Evolutionary conservation across 2,888 invertebrate species (phyloP).

Genomic region (Malthinus flaveolus): DNA sequence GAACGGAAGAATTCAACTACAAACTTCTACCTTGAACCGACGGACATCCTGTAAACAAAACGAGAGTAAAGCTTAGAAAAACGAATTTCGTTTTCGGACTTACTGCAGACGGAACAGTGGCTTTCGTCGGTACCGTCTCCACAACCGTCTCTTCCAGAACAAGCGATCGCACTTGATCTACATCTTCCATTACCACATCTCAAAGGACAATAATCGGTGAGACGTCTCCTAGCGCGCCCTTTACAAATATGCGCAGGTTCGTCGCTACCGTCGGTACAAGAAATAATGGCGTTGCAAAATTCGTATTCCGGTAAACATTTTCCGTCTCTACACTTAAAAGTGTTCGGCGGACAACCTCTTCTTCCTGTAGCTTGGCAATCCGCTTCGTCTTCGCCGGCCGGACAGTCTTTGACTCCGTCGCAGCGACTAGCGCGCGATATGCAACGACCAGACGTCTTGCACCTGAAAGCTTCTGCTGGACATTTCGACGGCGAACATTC

Average conservation of each 20-base stretch:
- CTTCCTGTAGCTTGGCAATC: slow-evolving; percentile 59
- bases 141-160: slow-evolving; percentile 88
- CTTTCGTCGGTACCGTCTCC: slow-evolving; percentile 89
- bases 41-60: slow-evolving; percentile 38
- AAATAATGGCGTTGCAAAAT: slow-evolving; percentile 87
- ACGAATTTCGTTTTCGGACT: slow-evolving; percentile 62
- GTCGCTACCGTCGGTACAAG: slow-evolving; percentile 85
- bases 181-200: slow-evolving; percentile 86
- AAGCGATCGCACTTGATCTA: slow-evolving; percentile 85
- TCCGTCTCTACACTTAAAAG: slow-evolving; percentile 84
- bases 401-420: slow-evolving; percentile 78
- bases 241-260: slow-evolving; percentile 81
- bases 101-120: slow-evolving; percentile 84
- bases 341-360: slow-evolving; percentile 73
- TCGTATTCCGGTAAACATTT: slow-evolving; percentile 88
- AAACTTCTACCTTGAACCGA: slow-evolving; percentile 32
- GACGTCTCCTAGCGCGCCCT: slow-evolving; percentile 58
- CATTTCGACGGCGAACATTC: slow-evolving; percentile 69
- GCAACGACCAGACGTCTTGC: slow-evolving; percentile 69
- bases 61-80: not conserved
- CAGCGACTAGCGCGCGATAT: slow-evolving; percentile 80
- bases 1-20: slow-evolving; percentile 18
- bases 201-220: slow-evolving; percentile 74
- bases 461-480: slow-evolving; percentile 73
- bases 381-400: slow-evolving; percentile 75